These are phyloP conservation scores for Hydrotaea cyrtoneurina DNA, from an alignment of 2,888 invertebrate genomes.

Conservation along the genomic window DNA sequence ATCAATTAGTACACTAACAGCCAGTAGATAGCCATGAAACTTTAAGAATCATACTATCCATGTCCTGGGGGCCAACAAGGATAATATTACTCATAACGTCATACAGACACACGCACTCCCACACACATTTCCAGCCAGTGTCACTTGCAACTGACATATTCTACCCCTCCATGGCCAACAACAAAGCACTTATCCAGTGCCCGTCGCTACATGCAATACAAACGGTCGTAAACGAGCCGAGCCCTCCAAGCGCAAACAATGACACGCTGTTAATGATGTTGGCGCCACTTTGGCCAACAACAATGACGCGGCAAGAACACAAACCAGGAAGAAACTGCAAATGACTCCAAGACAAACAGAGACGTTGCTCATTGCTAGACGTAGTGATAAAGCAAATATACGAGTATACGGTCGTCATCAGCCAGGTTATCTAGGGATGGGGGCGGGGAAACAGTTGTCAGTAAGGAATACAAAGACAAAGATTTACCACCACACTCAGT, in stretches of 20 bases:
- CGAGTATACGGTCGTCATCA: background rate
- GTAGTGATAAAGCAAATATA: background rate
- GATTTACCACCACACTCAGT: background rate
- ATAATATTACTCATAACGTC: background rate
- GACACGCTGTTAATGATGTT: slow-evolving; percentile 62
- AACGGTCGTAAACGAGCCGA: slow-evolving; percentile 22
- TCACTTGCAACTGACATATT: slow-evolving; percentile 26
- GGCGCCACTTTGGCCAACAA: slow-evolving; percentile 59
- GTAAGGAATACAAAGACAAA: background rate
- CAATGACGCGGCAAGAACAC: slow-evolving; percentile 1
- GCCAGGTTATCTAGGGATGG: background rate
- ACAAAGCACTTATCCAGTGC: background rate
- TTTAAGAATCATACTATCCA: slow-evolving; percentile 21
- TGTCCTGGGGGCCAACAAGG: background rate
- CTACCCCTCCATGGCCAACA: background rate
- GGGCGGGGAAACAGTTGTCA: background rate
- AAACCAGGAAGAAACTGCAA: background rate
- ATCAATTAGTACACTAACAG: slow-evolving; percentile 19
- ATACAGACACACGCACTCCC: background rate
- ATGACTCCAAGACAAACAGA: background rate
- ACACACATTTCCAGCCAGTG: background rate
- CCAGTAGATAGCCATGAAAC: background rate
- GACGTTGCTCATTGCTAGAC: background rate
- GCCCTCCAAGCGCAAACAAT: slow-evolving; percentile 56
- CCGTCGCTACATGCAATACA: slow-evolving; percentile 15